phyloP scores from a whole-genome alignment of 2,797 vertebrate genomes.

The Sphenodon punctatus region DNA sequence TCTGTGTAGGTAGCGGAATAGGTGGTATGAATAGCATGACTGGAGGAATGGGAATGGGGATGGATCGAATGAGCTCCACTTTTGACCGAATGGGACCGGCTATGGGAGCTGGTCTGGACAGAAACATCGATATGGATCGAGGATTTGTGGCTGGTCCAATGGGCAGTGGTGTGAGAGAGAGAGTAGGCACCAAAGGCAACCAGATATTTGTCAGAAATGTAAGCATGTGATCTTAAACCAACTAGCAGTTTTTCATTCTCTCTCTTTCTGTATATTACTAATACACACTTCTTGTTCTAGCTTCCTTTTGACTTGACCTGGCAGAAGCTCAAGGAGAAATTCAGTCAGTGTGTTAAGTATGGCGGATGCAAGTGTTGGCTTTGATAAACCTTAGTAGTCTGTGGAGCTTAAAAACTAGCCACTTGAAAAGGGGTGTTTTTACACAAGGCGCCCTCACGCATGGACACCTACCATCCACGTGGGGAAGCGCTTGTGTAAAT shows the following conservation, averaged over 20 bases:
- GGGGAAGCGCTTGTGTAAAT: too few species aligned
- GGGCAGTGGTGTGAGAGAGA: conserved; percentile 87
- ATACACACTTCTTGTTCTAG: conserved; percentile 80
- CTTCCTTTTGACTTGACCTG: conserved; percentile 97
- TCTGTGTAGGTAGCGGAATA: conserved; percentile 80
- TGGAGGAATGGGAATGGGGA: conserved; percentile 80
- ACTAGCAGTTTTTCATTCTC: not conserved
- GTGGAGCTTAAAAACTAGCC: too few species aligned
- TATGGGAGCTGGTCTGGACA: conserved; percentile 83
- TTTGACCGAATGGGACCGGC: conserved; percentile 89
- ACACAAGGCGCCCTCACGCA: too few species aligned
- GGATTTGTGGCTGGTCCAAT: conserved; percentile 88
- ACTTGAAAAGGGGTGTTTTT: too few species aligned
- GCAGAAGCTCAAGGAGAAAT: conserved; percentile 99
- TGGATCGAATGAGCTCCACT: conserved; percentile 91
- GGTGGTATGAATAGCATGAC: conserved; percentile 90
- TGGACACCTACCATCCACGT: too few species aligned
- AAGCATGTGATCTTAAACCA: conserved; percentile 67
- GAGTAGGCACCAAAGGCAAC: conserved; percentile 91
- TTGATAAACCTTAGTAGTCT: not conserved
- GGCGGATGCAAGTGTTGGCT: conserved; percentile 5
- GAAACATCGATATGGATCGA: conserved; percentile 89
- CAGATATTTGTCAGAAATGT: conserved; percentile 99
- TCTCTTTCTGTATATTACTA: conserved; percentile 38
- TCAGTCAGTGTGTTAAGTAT: conserved; percentile 94